These are phyloP conservation scores for Terebella lapidaria DNA, from an alignment of 2,888 invertebrate species.

Conservation along the genomic window DNA sequence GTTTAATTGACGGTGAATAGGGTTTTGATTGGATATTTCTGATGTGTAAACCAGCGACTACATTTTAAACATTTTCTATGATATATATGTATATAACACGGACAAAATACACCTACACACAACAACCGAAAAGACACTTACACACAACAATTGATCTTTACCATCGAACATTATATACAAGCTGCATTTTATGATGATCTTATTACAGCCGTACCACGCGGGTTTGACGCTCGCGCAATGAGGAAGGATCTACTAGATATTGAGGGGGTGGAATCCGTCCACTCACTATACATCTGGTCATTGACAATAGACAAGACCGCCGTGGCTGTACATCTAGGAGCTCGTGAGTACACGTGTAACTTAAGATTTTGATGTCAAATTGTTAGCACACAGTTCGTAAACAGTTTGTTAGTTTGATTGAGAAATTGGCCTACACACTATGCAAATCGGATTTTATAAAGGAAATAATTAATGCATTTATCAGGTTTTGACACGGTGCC, in stretches of 20 bases:
- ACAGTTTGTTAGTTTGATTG: background rate
- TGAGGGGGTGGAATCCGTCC: background rate
- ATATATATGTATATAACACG: background rate
- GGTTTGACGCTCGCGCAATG: background rate
- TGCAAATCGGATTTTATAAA: too few species aligned
- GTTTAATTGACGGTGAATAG: too few species aligned
- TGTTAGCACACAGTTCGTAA: background rate
- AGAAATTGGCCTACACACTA: too few species aligned
- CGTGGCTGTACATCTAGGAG: background rate
- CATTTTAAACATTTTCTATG: background rate
- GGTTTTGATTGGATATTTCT: too few species aligned
- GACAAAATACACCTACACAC: background rate
- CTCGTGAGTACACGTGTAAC: background rate
- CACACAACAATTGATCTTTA: background rate
- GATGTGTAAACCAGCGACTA: too few species aligned
- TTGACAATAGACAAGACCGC: background rate
- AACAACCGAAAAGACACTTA: background rate
- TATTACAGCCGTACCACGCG: background rate
- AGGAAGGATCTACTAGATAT: background rate
- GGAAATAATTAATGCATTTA: too few species aligned
- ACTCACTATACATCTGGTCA: background rate
- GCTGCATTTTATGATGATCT: background rate
- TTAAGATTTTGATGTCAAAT: too few species aligned
- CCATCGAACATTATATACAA: background rate
- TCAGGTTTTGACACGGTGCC: background rate